phyloP scores from a whole-genome alignment of 1,140 invertebrate species.

The Cotesia chilonis region DNA sequence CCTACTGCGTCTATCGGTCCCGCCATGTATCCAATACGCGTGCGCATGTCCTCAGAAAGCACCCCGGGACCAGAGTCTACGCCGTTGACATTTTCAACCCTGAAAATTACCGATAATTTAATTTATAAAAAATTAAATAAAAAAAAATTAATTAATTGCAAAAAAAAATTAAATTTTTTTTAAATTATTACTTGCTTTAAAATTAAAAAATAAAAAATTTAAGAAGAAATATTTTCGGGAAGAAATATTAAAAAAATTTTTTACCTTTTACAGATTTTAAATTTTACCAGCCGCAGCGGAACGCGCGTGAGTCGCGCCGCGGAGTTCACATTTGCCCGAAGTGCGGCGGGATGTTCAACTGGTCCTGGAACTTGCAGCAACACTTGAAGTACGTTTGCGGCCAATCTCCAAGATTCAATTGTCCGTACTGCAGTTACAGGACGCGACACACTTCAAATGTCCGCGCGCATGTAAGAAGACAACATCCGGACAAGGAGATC shows the following conservation, averaged over 20 bases:
- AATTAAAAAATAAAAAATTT: no score
- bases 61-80: slow-evolving; percentile 27
- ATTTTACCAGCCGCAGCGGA: background rate
- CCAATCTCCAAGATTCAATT: slow-evolving; percentile 56
- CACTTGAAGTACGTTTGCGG: slow-evolving; percentile 61
- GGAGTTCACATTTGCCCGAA: slow-evolving; percentile 60
- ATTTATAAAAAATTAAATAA: no score
- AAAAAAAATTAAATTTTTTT: no score
- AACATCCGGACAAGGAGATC: slow-evolving; percentile 60
- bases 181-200: background rate
- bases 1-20: slow-evolving; percentile 62
- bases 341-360: slow-evolving; percentile 38
- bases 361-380: slow-evolving; percentile 62
- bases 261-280: background rate
- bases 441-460: slow-evolving; percentile 40
- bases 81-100: background rate
- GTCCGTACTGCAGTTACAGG: slow-evolving; percentile 46
- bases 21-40: slow-evolving; percentile 55
- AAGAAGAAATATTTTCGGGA: no score
- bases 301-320: background rate
- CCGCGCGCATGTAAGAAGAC: slow-evolving; percentile 38
- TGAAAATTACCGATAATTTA: background rate
- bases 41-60: slow-evolving; percentile 50
- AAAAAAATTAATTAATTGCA: no score
- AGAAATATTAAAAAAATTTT: no score